Evolutionary conservation across 1,140 invertebrate genomes (phyloP).

Genomic region (Akabosia matsudoensis): DNA sequence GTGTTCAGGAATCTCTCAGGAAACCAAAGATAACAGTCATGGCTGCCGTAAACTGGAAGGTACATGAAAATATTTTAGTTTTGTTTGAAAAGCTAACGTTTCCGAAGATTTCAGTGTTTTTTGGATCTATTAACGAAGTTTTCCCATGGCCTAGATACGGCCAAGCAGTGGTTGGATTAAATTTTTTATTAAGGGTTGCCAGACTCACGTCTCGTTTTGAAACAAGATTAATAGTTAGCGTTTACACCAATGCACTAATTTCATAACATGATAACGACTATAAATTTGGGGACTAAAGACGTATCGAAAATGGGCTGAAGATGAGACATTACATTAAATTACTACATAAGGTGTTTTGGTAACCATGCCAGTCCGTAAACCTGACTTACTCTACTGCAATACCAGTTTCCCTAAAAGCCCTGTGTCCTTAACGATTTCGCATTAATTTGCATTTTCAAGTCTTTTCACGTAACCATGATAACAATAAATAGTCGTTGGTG

Average conservation of each 20-base stretch:
- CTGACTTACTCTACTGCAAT: background rate
- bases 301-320: too few species aligned
- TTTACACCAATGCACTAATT: too few species aligned
- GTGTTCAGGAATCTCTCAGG: background rate
- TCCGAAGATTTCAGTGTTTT: background rate
- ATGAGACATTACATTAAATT: too few species aligned
- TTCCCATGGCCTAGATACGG: too few species aligned
- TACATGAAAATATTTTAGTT: background rate
- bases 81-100: background rate
- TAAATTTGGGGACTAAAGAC: too few species aligned
- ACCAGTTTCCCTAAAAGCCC: background rate
- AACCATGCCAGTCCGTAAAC: background rate
- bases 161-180: too few species aligned
- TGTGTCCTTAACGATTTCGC: background rate
- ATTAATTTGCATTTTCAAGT: background rate
- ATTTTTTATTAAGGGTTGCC: too few species aligned
- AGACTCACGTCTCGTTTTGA: too few species aligned
- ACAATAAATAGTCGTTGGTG: background rate
- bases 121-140: background rate
- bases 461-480: background rate
- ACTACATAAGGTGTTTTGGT: too few species aligned
- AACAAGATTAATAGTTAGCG: too few species aligned
- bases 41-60: conserved; percentile 13
- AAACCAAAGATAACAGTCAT: background rate
- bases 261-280: too few species aligned